Base-by-base conservation (phyloP, 2,113 vertebrate species). In the Tichodroma muraria region DNA sequence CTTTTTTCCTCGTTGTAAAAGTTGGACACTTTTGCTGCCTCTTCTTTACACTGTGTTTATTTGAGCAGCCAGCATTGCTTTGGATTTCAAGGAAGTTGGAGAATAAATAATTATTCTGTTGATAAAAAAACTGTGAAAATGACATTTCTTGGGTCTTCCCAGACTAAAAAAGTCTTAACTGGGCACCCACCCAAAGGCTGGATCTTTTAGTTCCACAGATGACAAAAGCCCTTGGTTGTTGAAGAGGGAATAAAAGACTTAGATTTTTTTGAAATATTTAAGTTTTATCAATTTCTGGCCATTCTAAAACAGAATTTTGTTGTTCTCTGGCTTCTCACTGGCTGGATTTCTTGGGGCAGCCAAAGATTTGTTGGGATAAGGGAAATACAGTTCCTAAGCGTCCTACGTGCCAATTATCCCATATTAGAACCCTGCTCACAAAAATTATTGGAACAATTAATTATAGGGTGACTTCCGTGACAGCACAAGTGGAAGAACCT, bases 321-420 rank as follows among this genome's bases (percentile, higher is more conserved):
- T 47, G 13, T 54, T 47, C 22, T 42, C 53, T 37, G 68, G 30
- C 30, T 87, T 69, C n/a, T 33, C 21, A 38, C 24, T 47, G 49
- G 18, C 8, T 56, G 10, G 15, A 47, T 80, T 72, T 89, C 23
- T 25, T 60, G 10, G 33, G 18, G 6, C 10, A 42, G 40, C n/a
- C 19, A 40, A 22, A 49, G 57, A 49, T 63, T 42, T 83, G 15
- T 72, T 54, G 23, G 20, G 49, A 77, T 37, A 38, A 77, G 27
- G 27, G 54, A 84, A 69, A 37, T 25, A 5, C 24, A 6, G 7
- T 37, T 80, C 15, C 1, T 23, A 22, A 80, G 33, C 23, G 49
- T n/a, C 10, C 27, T n/a, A 8, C 0, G 0, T 60, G 28, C 8
- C 45, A 23, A 0, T 63, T 76, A 68, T 19, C 28, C 28, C 20